Conservation (phyloP, 2,797 vertebrate genomes). For the Caiman crocodilus region DNA sequence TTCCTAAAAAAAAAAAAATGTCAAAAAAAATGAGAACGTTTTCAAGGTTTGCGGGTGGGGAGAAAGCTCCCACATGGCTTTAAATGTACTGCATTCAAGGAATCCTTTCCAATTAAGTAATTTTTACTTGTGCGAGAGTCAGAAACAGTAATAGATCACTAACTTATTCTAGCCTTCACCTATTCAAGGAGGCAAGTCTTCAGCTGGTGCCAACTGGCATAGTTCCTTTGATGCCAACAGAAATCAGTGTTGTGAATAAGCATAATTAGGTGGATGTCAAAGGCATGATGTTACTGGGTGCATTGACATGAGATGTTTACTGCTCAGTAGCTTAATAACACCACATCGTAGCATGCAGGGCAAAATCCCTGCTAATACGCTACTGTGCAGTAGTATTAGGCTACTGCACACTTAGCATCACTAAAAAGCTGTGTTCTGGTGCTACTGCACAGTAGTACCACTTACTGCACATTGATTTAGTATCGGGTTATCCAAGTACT, state of each 20-base stretch:
- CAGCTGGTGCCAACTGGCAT: background rate
- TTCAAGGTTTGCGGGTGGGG: background rate
- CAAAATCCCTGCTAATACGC: background rate
- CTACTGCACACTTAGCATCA: too few species aligned
- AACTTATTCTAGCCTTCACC: background rate
- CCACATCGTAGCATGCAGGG: constrained; percentile 17
- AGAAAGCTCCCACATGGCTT: background rate
- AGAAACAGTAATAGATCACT: background rate
- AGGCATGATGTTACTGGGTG: background rate
- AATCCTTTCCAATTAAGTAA: too few species aligned
- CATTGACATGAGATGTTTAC: too few species aligned
- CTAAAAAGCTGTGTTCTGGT: too few species aligned
- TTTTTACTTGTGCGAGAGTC: too few species aligned
- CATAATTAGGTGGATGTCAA: background rate
- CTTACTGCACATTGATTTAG: too few species aligned
- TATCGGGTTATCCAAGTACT: too few species aligned
- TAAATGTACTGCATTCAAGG: background rate
- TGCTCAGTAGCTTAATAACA: background rate
- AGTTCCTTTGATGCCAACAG: background rate
- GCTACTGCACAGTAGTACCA: too few species aligned
- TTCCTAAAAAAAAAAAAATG: background rate
- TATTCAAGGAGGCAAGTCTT: background rate
- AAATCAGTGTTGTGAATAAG: background rate
- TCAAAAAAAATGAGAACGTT: background rate
- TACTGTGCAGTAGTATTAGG: too few species aligned